phyloP scores from a whole-genome alignment of 2,888 invertebrate species.

The Petrophora chlorosata region DNA sequence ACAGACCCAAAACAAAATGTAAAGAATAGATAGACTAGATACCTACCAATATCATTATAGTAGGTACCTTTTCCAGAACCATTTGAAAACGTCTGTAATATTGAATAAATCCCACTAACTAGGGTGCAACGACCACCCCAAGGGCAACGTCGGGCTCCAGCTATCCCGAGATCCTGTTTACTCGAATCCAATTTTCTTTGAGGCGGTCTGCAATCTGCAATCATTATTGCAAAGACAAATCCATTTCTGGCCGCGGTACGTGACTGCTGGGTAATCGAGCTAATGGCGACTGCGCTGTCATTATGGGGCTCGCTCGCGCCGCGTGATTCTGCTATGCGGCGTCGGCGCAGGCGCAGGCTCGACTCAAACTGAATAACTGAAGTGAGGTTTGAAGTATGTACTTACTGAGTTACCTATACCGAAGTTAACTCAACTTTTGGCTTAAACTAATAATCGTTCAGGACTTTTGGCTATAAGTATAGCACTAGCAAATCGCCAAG shows the following conservation, averaged over 20 bases:
- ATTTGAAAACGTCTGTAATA: slow-evolving; percentile 4
- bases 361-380: slow-evolving; percentile 13
- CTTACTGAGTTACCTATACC: too few species aligned
- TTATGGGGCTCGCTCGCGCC: slow-evolving; percentile 57
- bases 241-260: slow-evolving; percentile 80
- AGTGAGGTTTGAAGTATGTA: slow-evolving; percentile 5
- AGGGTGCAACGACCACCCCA: slow-evolving; percentile 41
- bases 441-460: too few species aligned
- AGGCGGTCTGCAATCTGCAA: slow-evolving; percentile 80
- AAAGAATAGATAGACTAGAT: too few species aligned
- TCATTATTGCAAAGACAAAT: slow-evolving; percentile 83
- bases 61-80: too few species aligned
- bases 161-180: slow-evolving; percentile 68
- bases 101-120: slow-evolving; percentile 22
- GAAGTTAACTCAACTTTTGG: not conserved
- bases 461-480: too few species aligned
- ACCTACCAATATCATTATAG: too few species aligned
- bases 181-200: slow-evolving; percentile 79
- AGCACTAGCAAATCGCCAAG: too few species aligned
- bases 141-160: slow-evolving; percentile 48
- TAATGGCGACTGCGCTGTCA: slow-evolving; percentile 76
- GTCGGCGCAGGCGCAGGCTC: slow-evolving; percentile 32
- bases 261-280: slow-evolving; percentile 78
- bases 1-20: too few species aligned
- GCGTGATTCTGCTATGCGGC: slow-evolving; percentile 46